Conservation (phyloP, 2,113 vertebrate genomes). For the Ibidorhyncha struthersii region DNA sequence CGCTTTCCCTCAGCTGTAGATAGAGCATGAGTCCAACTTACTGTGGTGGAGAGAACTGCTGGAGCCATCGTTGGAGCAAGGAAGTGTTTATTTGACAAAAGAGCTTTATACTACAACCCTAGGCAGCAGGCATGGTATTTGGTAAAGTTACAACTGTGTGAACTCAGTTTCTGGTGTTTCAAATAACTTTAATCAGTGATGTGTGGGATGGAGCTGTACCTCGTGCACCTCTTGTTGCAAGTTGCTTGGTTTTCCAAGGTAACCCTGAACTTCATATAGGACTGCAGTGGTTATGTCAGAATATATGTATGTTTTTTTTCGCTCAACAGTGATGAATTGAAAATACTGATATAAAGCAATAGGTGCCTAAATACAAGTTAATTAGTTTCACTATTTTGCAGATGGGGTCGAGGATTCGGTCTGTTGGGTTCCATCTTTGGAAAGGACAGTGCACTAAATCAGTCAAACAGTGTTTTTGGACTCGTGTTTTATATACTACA, state of each 20-base stretch:
- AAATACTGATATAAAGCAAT: background rate
- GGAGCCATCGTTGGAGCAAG: fast-evolving
- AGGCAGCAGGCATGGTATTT: background rate
- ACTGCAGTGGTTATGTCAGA: background rate
- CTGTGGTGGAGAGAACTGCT: background rate
- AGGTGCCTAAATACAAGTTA: slow-evolving; percentile 28
- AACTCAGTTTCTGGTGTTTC: background rate
- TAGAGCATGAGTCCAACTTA: background rate
- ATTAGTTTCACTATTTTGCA: slow-evolving; percentile 77
- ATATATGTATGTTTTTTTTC: too few species aligned
- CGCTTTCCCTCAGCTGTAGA: background rate
- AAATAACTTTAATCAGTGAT: fast-evolving
- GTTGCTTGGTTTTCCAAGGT: background rate
- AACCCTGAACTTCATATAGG: background rate
- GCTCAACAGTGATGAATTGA: background rate
- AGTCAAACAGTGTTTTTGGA: slow-evolving; percentile 98
- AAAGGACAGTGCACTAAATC: slow-evolving; percentile 96
- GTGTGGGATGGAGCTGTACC: background rate
- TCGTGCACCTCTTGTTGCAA: background rate
- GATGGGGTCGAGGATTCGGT: slow-evolving; percentile 98
- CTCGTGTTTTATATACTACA: slow-evolving; percentile 98
- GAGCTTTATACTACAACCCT: background rate
- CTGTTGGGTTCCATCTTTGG: slow-evolving; percentile 97
- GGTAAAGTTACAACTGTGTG: background rate
- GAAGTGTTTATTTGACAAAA: background rate